Conservation (phyloP, 2,888 invertebrate genomes). For the Pardosa pseudoannulata region DNA sequence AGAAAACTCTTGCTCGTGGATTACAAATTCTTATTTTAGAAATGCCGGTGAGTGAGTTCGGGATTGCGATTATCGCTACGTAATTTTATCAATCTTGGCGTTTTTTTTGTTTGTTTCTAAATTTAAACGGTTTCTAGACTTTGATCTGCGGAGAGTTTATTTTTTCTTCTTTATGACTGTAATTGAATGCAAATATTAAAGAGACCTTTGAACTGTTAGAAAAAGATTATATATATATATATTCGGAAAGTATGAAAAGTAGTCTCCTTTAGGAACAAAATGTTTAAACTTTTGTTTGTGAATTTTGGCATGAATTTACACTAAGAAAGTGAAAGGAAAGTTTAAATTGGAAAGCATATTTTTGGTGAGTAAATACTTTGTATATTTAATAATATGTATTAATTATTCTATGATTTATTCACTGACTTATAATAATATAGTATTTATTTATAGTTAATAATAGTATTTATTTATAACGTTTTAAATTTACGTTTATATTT, state of each 20-base stretch:
- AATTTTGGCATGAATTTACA: too few relatives aligned
- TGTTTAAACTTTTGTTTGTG: too few relatives aligned
- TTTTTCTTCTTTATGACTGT: neutral
- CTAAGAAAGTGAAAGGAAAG: too few relatives aligned
- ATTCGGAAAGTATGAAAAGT: neutral
- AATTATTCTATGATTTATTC: too few relatives aligned
- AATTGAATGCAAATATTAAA: neutral
- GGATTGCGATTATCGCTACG: neutral
- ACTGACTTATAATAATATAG: too few relatives aligned
- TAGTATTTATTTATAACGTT: too few relatives aligned
- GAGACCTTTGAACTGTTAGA: neutral
- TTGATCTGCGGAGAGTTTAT: slow-evolving; percentile 2
- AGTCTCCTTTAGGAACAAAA: too few relatives aligned
- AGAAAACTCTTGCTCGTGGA: slow-evolving; percentile 16
- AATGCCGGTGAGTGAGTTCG: slow-evolving; percentile 32
- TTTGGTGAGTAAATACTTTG: too few relatives aligned
- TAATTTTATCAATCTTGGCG: neutral
- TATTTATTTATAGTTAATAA: too few relatives aligned
- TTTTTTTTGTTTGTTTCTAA: slow-evolving; percentile 36
- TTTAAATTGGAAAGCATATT: too few relatives aligned
- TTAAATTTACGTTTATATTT: too few relatives aligned
- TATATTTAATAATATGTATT: too few relatives aligned
- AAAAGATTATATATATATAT: neutral
- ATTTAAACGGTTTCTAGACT: slow-evolving; percentile 38
- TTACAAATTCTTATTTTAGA: slow-evolving; percentile 61